phyloP scores from a whole-genome alignment of 2,888 invertebrate species.

The Cryptops parisi region DNA sequence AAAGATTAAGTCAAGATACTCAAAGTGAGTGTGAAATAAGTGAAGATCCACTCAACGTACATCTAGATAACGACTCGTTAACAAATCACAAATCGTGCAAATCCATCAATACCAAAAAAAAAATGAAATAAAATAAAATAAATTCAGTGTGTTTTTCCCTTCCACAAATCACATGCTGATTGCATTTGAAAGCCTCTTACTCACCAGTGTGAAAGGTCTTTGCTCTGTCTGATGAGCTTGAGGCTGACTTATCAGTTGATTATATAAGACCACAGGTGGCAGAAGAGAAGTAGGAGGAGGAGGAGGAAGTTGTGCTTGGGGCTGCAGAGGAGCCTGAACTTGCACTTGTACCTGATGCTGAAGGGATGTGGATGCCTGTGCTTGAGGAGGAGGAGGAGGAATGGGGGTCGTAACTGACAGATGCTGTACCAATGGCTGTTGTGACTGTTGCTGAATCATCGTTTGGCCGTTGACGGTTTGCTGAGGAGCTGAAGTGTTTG shows the following conservation, averaged over 20 bases:
- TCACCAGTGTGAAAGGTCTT: constrained; percentile 13
- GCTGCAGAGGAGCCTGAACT: constrained; percentile 22
- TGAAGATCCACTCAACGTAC: too few species aligned
- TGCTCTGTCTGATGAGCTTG: constrained; percentile 9
- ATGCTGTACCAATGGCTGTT: constrained; percentile 17
- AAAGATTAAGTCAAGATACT: too few species aligned
- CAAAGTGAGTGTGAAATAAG: too few species aligned
- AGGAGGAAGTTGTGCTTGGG: constrained; percentile 18
- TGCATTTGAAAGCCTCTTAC: neutral
- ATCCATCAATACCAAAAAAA: too few species aligned
- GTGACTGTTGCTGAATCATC: too few species aligned
- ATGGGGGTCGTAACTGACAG: constrained; percentile 14
- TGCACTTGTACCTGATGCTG: constrained; percentile 17
- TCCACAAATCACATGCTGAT: too few species aligned
- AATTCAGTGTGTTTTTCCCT: too few species aligned
- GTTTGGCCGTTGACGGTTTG: too few species aligned
- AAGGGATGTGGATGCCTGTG: neutral
- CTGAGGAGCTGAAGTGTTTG: constrained; percentile 15
- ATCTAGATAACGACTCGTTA: too few species aligned
- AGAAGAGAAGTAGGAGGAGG: constrained; percentile 4
- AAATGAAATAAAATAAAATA: too few species aligned
- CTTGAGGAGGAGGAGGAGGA: neutral
- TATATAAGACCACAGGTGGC: constrained; percentile 11
- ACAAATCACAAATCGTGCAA: too few species aligned
- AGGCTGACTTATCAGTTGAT: constrained; percentile 4